phyloP scores from a whole-genome alignment of 2,888 invertebrate genomes.

The Oegoconia quadripuncta region DNA sequence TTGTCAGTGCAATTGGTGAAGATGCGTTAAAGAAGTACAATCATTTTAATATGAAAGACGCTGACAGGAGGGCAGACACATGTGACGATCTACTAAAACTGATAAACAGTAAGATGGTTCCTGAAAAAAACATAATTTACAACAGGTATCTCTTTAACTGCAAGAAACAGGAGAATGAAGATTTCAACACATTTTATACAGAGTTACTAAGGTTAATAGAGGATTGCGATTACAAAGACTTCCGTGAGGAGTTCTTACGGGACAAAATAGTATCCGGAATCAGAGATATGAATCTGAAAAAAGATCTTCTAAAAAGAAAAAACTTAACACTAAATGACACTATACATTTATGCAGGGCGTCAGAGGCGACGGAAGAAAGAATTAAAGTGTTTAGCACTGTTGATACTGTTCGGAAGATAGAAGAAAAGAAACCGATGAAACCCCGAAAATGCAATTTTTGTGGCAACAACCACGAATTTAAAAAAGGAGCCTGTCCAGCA shows the following conservation, averaged over 20 bases:
- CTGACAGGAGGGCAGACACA: too few species aligned
- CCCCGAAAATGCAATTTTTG: slow-evolving; percentile 1
- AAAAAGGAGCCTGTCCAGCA: slow-evolving; percentile 8
- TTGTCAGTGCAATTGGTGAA: slow-evolving; percentile 3
- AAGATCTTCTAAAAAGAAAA: slow-evolving; percentile 6
- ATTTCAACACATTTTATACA: neutral
- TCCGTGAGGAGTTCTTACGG: neutral
- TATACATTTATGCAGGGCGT: neutral
- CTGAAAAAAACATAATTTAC: neutral
- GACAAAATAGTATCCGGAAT: neutral
- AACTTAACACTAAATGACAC: slow-evolving; percentile 2
- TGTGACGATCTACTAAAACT: slow-evolving; percentile 1
- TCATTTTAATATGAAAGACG: neutral
- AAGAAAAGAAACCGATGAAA: neutral
- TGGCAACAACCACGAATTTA: slow-evolving; percentile 3
- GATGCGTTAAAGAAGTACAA: slow-evolving; percentile 2
- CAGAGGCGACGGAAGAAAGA: slow-evolving; percentile 1
- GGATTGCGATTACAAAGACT: slow-evolving; percentile 1
- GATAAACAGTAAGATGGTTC: neutral
- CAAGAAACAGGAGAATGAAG: neutral
- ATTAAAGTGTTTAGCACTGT: neutral
- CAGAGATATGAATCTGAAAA: neutral
- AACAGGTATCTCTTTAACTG: neutral
- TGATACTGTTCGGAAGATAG: neutral
- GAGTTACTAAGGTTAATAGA: neutral